A percentile compares a stretch with the other conserved stretches of the same genome.
Conservation (phyloP, 30 jellyfish, hydroid and myxozoan species). For the Aurelia aurita region DNA sequence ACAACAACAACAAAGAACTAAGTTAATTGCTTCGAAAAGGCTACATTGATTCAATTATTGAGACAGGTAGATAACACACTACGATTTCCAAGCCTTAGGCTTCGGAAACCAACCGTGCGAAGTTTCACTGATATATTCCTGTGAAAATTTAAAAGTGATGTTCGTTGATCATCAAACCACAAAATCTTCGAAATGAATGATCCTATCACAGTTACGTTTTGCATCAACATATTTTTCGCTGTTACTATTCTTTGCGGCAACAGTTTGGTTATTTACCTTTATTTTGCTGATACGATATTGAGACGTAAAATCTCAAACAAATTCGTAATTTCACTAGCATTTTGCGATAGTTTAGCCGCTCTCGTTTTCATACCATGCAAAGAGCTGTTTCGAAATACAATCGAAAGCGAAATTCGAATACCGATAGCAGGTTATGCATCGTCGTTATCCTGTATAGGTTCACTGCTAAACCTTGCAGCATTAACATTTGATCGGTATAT, state of each 20-base stretch:
- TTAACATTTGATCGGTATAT: slow-evolving; percentile 68
- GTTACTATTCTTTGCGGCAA: slow-evolving; percentile 56
- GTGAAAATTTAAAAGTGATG: no score
- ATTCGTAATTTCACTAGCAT: slow-evolving; percentile 66
- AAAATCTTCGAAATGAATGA: slow-evolving; percentile 17
- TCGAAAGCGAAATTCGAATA: slow-evolving; percentile 21
- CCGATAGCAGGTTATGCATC: slow-evolving; percentile 61
- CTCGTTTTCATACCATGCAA: slow-evolving; percentile 64
- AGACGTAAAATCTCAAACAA: slow-evolving; percentile 40
- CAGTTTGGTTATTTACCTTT: slow-evolving; percentile 49
- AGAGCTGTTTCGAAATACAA: slow-evolving; percentile 41
- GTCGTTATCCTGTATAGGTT: slow-evolving; percentile 52
- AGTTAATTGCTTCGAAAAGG: no score
- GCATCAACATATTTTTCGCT: slow-evolving; percentile 5
- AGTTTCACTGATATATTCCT: no score
- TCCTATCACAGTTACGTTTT: not conserved
- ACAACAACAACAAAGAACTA: no score
- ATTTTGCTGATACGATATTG: slow-evolving; percentile 33
- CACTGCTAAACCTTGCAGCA: slow-evolving; percentile 64
- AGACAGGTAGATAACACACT: no score
- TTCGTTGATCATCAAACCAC: no score
- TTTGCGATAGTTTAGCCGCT: slow-evolving; percentile 60
- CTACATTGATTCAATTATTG: no score
- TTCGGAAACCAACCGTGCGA: no score
- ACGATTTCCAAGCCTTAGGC: no score